Evolutionary conservation across 2,888 invertebrate genomes (phyloP), one percentile per base, ranked within the genome.

Genomic region (Aleiodes alternator): DNA sequence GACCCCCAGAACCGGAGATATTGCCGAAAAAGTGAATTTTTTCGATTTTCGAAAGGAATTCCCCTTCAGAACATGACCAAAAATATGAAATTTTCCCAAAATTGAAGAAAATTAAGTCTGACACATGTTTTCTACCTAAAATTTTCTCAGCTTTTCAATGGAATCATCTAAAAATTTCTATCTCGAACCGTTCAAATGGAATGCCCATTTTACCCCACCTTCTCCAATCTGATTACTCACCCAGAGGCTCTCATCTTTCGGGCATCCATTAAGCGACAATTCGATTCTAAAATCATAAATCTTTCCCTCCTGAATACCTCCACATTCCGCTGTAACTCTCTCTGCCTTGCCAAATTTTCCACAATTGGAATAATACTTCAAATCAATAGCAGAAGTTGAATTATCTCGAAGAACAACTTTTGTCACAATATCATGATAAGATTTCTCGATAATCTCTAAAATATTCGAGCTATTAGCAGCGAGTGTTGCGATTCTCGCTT

Each of bases 381-480:
- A 89, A 80, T 92, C 92, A 12, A 96, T 90, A 53, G 92, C 92
- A 0, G 93, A 92, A 4, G 91, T 91, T 16, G 91, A 91, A 75
- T 94, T 92, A 77, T 95, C 92, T 53, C 89, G 93, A 90, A 93
- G 93, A 87, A 90, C 93, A 79, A 92, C 94, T 90, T 90, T 91
- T 31, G 92, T 91, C 0, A 94, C 93, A 79, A 95, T 94, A 82
- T 94, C 93, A 90, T 94, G 92, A 85, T 96, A 97, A 81, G 96
- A 96, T 79, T 93, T 93, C 83, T 94, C 93, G 61, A 98, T 94
- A 69, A 98, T 91, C 78, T 96, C 93, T 71, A 98, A 92, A 75
- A 98, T 95, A 87, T 98, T 98, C 0, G 94, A 94, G 48, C 97
- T 97, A 90, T 97, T 95, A 53, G 93, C 92, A 80, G 94, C 94